These are phyloP conservation scores for Paedocypris micromegethes DNA, from an alignment of 2,797 vertebrate species.

Conservation along the genomic window DNA sequence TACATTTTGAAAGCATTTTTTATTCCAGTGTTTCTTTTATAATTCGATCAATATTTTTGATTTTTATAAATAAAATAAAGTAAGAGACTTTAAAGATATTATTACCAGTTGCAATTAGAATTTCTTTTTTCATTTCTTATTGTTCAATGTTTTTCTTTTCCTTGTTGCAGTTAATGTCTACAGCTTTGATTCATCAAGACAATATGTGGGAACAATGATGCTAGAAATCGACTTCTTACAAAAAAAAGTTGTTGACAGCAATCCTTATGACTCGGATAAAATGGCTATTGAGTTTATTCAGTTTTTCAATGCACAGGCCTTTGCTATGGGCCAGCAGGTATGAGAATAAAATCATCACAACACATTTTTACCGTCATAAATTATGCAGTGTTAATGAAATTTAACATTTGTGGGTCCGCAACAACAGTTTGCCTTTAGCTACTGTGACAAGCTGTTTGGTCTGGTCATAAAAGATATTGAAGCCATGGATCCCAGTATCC, in stretches of 20 bases:
- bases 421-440: conserved; percentile 82
- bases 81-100: background rate
- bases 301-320: conserved; percentile 85
- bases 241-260: conserved; percentile 90
- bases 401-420: background rate
- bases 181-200: conserved; percentile 84
- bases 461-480: conserved; percentile 86
- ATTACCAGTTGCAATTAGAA: background rate
- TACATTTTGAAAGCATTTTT: too few relatives aligned
- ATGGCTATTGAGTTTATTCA: conserved; percentile 90
- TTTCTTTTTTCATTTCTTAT: too few relatives aligned
- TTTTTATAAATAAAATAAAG: too few relatives aligned
- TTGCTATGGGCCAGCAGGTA: conserved; percentile 87
- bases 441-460: conserved; percentile 83
- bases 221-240: conserved; percentile 92
- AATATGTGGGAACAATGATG: conserved; percentile 84
- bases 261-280: conserved; percentile 85
- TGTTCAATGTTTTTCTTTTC: too few relatives aligned
- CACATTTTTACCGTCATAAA: background rate
- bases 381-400: background rate
- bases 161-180: conserved; percentile 74
- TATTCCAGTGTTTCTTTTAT: background rate
- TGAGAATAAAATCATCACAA: background rate
- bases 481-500: conserved; percentile 89
- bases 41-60: background rate